Evolutionary conservation across 2,888 invertebrate species (phyloP).

Genomic region (Synergus umbraculus): DNA sequence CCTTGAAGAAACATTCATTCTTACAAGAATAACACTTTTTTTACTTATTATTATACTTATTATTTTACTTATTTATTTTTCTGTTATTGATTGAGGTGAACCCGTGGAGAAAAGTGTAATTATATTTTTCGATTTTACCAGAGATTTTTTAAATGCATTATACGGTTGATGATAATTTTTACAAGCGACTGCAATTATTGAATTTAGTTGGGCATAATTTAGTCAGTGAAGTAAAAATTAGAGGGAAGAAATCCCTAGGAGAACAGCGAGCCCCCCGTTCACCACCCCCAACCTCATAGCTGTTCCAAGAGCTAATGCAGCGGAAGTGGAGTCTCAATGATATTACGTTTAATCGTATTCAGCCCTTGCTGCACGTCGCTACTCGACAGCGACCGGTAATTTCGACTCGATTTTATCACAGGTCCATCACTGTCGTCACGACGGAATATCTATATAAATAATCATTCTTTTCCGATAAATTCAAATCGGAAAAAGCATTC

Average conservation of each 20-base stretch:
- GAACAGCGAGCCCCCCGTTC: not conserved
- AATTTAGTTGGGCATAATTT: conserved; percentile 48
- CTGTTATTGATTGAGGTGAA: too few relatives aligned
- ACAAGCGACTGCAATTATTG: conserved; percentile 7
- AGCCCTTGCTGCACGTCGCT: conserved; percentile 51
- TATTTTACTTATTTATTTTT: too few relatives aligned
- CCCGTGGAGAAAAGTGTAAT: not conserved
- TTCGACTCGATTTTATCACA: conserved; percentile 52
- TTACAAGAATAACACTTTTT: too few relatives aligned
- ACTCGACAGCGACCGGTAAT: conserved; percentile 50
- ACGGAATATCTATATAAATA: not conserved
- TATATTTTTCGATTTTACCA: not conserved
- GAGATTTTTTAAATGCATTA: not conserved
- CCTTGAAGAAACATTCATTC: too few relatives aligned
- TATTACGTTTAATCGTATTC: conserved; percentile 68
- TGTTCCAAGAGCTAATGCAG: conserved; percentile 59
- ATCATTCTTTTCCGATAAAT: conserved; percentile 13
- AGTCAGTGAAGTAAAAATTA: conserved; percentile 38
- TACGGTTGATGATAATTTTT: not conserved
- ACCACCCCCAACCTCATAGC: conserved; percentile 14
- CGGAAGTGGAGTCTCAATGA: conserved; percentile 69
- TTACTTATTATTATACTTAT: too few relatives aligned
- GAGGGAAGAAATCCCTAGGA: conserved; percentile 11
- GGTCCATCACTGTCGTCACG: conserved; percentile 1
- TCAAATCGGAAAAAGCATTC: not conserved